Base-by-base conservation (phyloP, 2,113 vertebrate species). In the Seriola quinqueradiata region DNA sequence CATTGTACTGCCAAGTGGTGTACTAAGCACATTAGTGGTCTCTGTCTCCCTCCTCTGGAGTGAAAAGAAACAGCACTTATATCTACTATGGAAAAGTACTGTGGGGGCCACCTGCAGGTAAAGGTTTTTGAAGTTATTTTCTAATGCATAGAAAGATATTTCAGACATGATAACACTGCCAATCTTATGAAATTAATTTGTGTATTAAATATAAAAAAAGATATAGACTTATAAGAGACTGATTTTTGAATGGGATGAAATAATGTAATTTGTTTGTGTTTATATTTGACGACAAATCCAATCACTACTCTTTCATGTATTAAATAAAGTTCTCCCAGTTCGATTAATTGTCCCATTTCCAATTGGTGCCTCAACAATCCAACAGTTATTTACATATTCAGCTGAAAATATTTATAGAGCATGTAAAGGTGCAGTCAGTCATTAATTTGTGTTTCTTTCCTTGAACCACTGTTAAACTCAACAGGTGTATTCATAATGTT, bases 21-120 rank as follows among this genome's bases (percentile, higher is more conserved):
- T 8, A 38, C 50, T 54, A 9, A 54, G 8, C 52, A 23, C 10
- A 25, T 52, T 54, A 14, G 28, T 38, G 12, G 2, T 68, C 57
- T 77, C 0, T 65, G 74, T 65, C 79, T 57, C 82, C 82, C 52
- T 46, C 89, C 85, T 1, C 23, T 79, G 89, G 74, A 50, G 4
- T 1, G 2, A 65, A 11, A 16, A 13, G 13, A 40, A 58, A 65
- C 57, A 2, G 5, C 48, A 73, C 9, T 23, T 25, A 16, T 21
- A 6, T 10, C 0, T 23, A n/a, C 2, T 4, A 1, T 23, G 38
- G 5, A 50, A 17, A 7, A 38, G 9, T 10, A 13, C 4, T n/a
- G 9, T 17, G 9, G 34, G 9, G 9, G 5, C 28, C 28, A 21
- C 5, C 16, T 50, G 46, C 0, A 19, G 48, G 48, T 19, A 6